A percentile compares a stretch with the other conserved stretches of the same genome.
Evolutionary conservation across 2,797 vertebrate genomes (phyloP).

Genomic region (Mustela erminea): DNA sequence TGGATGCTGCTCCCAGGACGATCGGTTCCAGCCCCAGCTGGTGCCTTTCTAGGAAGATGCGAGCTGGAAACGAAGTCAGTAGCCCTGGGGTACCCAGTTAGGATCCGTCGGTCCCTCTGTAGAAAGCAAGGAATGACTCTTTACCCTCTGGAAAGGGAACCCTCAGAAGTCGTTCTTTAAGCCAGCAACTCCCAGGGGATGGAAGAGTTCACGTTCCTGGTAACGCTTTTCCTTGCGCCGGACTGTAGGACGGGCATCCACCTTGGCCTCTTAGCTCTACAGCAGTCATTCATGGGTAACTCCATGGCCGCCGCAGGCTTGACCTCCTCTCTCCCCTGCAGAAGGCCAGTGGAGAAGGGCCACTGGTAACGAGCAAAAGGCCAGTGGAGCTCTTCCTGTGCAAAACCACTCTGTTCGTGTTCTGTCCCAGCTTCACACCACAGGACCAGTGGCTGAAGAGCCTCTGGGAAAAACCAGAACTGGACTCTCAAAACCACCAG

Average conservation of each 20-base stretch:
- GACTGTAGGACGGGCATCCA: background rate
- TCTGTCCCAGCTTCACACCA: background rate
- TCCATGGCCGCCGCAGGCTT: fast-evolving
- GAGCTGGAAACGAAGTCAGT: background rate
- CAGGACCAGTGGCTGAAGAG: background rate
- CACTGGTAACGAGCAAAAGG: background rate
- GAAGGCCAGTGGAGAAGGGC: background rate
- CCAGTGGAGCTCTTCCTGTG: background rate
- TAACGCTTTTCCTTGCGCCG: background rate
- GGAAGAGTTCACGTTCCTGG: background rate
- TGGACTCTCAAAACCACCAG: background rate
- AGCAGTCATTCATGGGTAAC: fast-evolving
- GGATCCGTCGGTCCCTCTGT: background rate
- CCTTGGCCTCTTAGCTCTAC: background rate
- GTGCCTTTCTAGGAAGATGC: background rate
- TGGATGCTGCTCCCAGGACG: background rate
- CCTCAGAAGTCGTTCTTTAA: background rate
- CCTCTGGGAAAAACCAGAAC: background rate
- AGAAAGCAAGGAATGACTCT: background rate
- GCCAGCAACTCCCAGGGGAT: background rate
- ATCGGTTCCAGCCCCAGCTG: background rate
- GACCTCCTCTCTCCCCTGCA: fast-evolving
- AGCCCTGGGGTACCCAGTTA: background rate
- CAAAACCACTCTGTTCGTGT: background rate
- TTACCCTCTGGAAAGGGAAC: background rate